Conservation (phyloP, 2,888 invertebrate species). For the Rhagophthalmus giganteus region DNA sequence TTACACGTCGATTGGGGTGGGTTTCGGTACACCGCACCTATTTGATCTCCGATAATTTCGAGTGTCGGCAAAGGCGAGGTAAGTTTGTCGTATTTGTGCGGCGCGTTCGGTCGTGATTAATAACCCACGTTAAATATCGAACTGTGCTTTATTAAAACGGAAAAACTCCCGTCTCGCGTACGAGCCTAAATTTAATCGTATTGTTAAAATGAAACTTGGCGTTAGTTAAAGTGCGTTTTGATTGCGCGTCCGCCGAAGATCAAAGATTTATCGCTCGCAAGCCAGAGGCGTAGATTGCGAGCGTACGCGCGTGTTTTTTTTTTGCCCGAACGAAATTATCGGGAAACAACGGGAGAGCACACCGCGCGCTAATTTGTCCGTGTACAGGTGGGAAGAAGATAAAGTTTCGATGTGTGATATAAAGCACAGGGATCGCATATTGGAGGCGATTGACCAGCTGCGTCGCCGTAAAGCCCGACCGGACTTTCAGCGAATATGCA, state of each 20-base stretch:
- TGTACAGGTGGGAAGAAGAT: too few relatives aligned
- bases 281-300: slow-evolving; percentile 14
- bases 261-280: slow-evolving; percentile 19
- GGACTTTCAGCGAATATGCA: slow-evolving; percentile 80
- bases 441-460: slow-evolving; percentile 83
- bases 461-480: slow-evolving; percentile 83
- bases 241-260: slow-evolving; percentile 5
- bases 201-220: background rate
- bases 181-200: too few relatives aligned
- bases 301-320: slow-evolving; percentile 4
- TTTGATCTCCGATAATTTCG: background rate
- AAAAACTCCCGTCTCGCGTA: background rate
- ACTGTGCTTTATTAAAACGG: too few relatives aligned
- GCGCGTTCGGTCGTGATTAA: background rate
- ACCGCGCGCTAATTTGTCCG: too few relatives aligned
- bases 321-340: too few relatives aligned
- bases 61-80: slow-evolving; percentile 10
- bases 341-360: too few relatives aligned
- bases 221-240: slow-evolving; percentile 16
- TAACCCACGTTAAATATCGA: background rate
- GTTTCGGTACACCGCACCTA: background rate
- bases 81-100: slow-evolving; percentile 20
- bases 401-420: slow-evolving; percentile 52
- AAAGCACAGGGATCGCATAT: slow-evolving; percentile 73
- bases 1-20: background rate